Conservation (phyloP, 2,113 vertebrate species). For the Orientallactaga bullata region DNA sequence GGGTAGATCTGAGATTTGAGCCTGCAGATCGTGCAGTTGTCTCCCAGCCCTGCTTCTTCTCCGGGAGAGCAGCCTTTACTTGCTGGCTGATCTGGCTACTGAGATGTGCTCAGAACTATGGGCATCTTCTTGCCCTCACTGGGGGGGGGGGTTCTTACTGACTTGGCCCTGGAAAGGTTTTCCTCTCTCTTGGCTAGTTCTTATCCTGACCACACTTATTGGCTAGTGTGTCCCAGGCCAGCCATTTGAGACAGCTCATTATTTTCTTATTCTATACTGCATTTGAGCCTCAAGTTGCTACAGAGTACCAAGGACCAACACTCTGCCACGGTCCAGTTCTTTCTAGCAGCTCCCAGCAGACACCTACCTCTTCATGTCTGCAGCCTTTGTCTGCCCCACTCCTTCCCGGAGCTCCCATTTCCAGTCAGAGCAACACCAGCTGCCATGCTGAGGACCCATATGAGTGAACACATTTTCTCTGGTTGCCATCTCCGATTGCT, state of each 20-base stretch:
- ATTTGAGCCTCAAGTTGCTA: not conserved
- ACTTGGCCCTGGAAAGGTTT: not conserved
- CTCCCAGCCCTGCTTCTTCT: not conserved
- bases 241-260: not conserved
- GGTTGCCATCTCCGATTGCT: not conserved
- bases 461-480: not conserved
- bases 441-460: accelerated
- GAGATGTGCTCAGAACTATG: not conserved
- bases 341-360: not conserved
- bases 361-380: not conserved
- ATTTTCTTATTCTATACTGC: not conserved
- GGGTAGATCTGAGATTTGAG: not conserved
- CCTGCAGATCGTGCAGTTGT: not conserved
- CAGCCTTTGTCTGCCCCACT: not conserved
- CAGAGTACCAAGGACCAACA: not conserved
- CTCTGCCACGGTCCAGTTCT: not conserved
- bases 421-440: not conserved
- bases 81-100: no score
- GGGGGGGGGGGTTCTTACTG: not conserved
- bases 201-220: not conserved
- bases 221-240: not conserved
- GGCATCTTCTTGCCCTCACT: not conserved
- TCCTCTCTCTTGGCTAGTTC: not conserved
- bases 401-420: not conserved
- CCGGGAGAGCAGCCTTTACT: not conserved